Percentiles rank a stretch among this genome's conserved stretches.
phyloP scores from a whole-genome alignment of 2,113 vertebrate genomes.

The Candoia aspera region DNA sequence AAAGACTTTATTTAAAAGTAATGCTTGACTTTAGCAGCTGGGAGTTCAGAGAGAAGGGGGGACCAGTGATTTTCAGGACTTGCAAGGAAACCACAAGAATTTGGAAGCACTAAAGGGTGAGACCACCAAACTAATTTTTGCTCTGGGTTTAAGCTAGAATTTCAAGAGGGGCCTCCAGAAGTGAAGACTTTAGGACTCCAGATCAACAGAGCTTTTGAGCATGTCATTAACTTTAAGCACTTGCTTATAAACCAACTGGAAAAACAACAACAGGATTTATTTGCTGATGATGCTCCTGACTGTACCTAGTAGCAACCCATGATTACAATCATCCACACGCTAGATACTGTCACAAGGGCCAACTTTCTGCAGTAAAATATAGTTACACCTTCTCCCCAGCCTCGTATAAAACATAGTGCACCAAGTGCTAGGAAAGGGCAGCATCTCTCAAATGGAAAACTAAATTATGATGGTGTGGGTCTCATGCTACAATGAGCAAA shows the following conservation, averaged over 20 bases:
- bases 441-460: not conserved
- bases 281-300: not conserved
- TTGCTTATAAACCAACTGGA: constrained; percentile 6
- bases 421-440: not conserved
- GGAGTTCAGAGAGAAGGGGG: not conserved
- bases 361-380: not conserved
- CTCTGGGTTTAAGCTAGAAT: constrained; percentile 32
- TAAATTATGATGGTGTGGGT: not conserved
- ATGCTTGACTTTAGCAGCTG: constrained; percentile 21
- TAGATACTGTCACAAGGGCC: not conserved
- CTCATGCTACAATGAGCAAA: not conserved
- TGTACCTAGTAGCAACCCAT: not conserved
- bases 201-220: constrained; percentile 4
- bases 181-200: constrained; percentile 10
- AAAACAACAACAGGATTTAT: not conserved
- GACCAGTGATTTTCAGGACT: constrained; percentile 5
- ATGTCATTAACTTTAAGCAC: constrained; percentile 3
- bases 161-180: constrained; percentile 32
- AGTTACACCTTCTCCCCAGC: not conserved
- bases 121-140: constrained; percentile 31
- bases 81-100: constrained; percentile 32
- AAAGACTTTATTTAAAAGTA: not conserved
- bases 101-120: constrained; percentile 23
- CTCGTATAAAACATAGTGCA: not conserved
- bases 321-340: not conserved